phyloP scores from a whole-genome alignment of 1,140 invertebrate species.

The Grapholita molesta region DNA sequence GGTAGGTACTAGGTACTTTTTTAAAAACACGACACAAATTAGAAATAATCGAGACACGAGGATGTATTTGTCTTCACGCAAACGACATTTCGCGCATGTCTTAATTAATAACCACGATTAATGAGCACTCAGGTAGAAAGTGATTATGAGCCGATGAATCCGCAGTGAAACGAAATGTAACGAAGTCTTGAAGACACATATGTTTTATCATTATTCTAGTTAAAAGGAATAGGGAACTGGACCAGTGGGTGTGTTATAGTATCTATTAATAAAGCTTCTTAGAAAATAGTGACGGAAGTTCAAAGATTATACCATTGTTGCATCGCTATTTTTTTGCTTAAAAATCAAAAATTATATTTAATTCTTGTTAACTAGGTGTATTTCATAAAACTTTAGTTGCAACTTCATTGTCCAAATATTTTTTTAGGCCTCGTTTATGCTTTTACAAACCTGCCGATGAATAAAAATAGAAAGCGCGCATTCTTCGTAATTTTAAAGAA shows the following conservation, averaged over 20 bases:
- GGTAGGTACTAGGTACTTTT: not conserved
- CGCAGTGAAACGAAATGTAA: not conserved
- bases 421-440: too few relatives aligned
- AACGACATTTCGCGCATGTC: not conserved
- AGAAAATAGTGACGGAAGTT: too few relatives aligned
- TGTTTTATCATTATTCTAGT: too few relatives aligned
- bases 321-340: too few relatives aligned
- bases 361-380: too few relatives aligned
- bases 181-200: not conserved
- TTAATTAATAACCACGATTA: constrained; percentile 11
- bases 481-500: constrained; percentile 5
- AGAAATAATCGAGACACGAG: not conserved
- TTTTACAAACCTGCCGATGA: not conserved
- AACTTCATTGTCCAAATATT: too few relatives aligned
- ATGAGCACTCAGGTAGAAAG: constrained; percentile 1
- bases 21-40: not conserved
- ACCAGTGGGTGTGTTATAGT: too few relatives aligned
- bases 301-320: too few relatives aligned
- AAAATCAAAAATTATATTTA: too few relatives aligned
- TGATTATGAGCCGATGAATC: not conserved
- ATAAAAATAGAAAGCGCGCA: constrained; percentile 2
- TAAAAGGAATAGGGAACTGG: too few relatives aligned
- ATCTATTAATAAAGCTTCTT: too few relatives aligned
- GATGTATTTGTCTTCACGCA: not conserved
- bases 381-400: too few relatives aligned